phyloP scores from a whole-genome alignment of 2,888 invertebrate species.

The Andrena bicolor region DNA sequence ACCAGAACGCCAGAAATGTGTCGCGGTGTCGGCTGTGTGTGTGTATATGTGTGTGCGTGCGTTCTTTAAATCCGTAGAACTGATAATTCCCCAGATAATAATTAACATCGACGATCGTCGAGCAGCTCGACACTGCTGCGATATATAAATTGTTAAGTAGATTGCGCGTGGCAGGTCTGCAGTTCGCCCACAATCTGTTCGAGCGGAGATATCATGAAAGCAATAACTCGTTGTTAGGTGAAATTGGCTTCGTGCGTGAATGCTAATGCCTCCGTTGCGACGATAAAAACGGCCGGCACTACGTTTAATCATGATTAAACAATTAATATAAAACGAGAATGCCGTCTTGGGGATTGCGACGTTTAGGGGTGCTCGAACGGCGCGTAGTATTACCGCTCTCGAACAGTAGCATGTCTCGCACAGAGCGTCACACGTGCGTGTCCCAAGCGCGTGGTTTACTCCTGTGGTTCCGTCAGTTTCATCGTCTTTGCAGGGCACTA shows the following conservation, averaged over 20 bases:
- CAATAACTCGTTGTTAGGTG: conserved; percentile 54
- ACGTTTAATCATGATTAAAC: conserved; percentile 23
- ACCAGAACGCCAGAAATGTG: conserved; percentile 7
- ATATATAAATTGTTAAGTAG: conserved; percentile 7
- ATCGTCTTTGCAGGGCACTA: conserved; percentile 17
- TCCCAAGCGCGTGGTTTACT: conserved; percentile 1
- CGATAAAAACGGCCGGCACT: conserved; percentile 10
- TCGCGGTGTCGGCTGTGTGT: conserved; percentile 4
- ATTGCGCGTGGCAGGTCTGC: conserved; percentile 5
- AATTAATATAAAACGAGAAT: conserved; percentile 13
- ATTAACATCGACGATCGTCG: not conserved
- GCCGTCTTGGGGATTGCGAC: not conserved
- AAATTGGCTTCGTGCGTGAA: conserved; percentile 30
- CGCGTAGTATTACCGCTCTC: not conserved
- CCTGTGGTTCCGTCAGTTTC: not conserved
- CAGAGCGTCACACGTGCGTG: not conserved
- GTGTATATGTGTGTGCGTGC: not conserved
- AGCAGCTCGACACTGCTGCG: conserved; percentile 10
- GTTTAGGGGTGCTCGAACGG: conserved; percentile 4
- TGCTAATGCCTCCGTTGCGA: conserved; percentile 20
- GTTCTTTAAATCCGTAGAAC: not conserved
- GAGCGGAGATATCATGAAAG: conserved; percentile 47
- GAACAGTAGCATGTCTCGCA: not conserved
- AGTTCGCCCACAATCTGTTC: not conserved
- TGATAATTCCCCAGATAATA: not conserved